Base-by-base conservation (phyloP, 2,888 invertebrate genomes). In the Coelinius sp. region DNA sequence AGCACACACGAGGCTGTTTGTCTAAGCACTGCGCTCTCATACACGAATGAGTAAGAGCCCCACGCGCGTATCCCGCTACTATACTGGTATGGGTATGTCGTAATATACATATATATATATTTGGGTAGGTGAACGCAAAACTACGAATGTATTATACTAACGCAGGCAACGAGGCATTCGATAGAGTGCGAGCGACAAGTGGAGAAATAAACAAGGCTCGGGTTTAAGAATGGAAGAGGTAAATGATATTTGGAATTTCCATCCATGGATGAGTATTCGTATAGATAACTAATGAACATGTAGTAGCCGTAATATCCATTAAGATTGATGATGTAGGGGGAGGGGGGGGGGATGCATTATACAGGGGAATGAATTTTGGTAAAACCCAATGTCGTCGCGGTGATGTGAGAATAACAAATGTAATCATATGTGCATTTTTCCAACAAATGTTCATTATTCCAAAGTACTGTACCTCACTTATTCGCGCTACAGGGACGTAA, bases 11-110 rank as follows among this genome's bases (percentile, higher is more conserved):
- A 62, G 56, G 71, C 71, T n/a, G 63, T 63, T 63, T 41, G 41
- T 63, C 24, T 66, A 74, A 74, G 56, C 76, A 76, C 76, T 76
- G 76, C 74, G 75, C 71, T 73, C 74, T 59, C 59, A 59, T 59
- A 59, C 63, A 63, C 38, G 69, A 70, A 71, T 73, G 71, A 68
- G 75, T 22, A 22, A 63, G 41, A 24, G 69, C 46, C 73, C 70
- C 70, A 73, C 74, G 73, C 76, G 72, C 75, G 49, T 71, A 66
- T 67, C 65, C 69, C 65, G 72, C 76, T 66, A 49, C 44, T 53
- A n/a, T n/a, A 66, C 69, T 68, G 31, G 49, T 49, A 68, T 38
- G 24, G 5, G 22, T 38, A 63, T 63, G 38, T 63, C 63, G 63
- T 63, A 38, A 63, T 63, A 24, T 24, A 63, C 12, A 17, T 31